Conservation (phyloP, 2,113 vertebrate species). For the Arizona elegans region DNA sequence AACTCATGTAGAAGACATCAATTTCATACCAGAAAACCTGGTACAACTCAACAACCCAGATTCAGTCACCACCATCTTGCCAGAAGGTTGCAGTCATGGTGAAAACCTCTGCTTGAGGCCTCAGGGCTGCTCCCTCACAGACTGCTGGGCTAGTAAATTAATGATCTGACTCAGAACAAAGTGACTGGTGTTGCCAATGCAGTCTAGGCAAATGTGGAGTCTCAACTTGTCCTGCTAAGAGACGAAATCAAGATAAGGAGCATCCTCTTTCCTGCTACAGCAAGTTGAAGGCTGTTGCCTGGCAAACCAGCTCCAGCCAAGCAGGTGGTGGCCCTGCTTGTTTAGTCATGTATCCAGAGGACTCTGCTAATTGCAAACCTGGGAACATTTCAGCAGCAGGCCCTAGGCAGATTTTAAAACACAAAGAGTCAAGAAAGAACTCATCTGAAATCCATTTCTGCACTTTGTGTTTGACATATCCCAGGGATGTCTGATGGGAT, state of each 20-base stretch:
- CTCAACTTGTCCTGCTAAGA: neutral
- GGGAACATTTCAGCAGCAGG: neutral
- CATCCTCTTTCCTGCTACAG: neutral
- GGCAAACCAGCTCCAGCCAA: neutral
- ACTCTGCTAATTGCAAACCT: neutral
- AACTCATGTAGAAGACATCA: neutral
- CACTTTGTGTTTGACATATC: neutral
- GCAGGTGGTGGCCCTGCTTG: neutral
- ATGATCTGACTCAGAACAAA: neutral
- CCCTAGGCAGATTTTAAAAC: neutral
- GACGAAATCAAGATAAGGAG: neutral
- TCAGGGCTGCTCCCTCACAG: neutral
- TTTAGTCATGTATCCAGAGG: neutral
- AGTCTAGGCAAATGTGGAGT: neutral
- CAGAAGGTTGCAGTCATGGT: neutral
- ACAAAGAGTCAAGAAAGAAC: neutral
- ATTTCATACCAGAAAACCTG: neutral
- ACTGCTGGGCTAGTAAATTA: neutral
- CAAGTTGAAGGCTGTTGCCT: constrained; percentile 1
- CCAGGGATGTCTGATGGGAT: neutral
- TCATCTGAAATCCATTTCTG: neutral
- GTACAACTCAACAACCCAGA: neutral
- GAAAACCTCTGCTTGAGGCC: neutral
- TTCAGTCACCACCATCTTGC: neutral
- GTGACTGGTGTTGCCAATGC: neutral